Evolutionary conservation across 2,113 vertebrate species (phyloP), one percentile per base, ranked within the genome.

Genomic region (Tricholaema leucomelas): DNA sequence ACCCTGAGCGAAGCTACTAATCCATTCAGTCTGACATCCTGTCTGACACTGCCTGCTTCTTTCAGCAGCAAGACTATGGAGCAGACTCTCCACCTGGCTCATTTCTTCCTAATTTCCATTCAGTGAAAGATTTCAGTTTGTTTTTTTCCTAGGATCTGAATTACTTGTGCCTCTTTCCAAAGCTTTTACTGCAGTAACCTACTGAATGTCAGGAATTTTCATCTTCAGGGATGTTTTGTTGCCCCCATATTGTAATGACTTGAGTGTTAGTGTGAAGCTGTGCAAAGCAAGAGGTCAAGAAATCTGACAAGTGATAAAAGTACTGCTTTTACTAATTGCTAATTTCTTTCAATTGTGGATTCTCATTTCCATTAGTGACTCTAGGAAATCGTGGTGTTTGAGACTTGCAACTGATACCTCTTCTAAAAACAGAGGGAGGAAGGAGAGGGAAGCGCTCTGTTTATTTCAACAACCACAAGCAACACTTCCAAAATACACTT

Each of bases 401-500:
- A 59, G 61, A 67, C 69, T 86, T 81, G 94, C 87, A 92, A 72
- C 63, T 86, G 92, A 95, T 88, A 67, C 30, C 60, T 92, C 88
- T 88, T 85, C 81, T 96, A 86, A 93, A 95, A 92, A 73, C 24
- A 24, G 89, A 91, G 77, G 36, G 38, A 55, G 36, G 6, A 56
- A 73, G 28, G 54, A 71, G n/a, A 85, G 74, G 28, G 36, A 71
- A 73, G 35, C 12, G 25, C 61, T 59, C 30, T 46, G 54, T 78
- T 88, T 88, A 88, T 95, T 95, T 92, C 92, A 85, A 81, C 78
- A 81, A 40, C 86, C 46, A 28, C 81, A 92, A 82, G 67, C 78
- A 87, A 81, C 88, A 59, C 77, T 91, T 94, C 92, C 79, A 93
- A 95, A 95, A 91, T 95, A 92, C 50, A 63, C 87, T 93, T 73